Percentiles rank a stretch among this genome's conserved stretches.
Conservation (phyloP, 1,140 invertebrate species). For the Anastatus disparis region DNA sequence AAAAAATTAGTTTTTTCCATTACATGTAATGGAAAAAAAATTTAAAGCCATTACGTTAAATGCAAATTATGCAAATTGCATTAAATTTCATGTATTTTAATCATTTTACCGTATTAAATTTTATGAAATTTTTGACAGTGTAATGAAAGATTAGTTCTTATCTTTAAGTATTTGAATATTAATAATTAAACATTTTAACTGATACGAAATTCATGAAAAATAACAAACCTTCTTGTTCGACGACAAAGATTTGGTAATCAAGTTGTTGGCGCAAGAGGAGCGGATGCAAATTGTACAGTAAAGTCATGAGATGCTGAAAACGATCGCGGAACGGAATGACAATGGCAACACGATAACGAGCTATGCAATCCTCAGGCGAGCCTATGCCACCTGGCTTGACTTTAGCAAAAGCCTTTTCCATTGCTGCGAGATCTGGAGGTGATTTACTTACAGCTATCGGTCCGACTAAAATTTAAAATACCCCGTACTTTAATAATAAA, state of each 20-base stretch:
- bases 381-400: constrained; percentile 80
- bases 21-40: no score
- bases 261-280: constrained; percentile 90
- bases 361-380: constrained; percentile 78
- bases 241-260: constrained; percentile 93
- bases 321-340: constrained; percentile 91
- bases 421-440: constrained; percentile 57
- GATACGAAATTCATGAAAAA: no score
- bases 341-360: constrained; percentile 85
- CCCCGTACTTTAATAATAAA: no score
- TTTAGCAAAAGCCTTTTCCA: constrained; percentile 64
- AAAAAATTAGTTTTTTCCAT: no score
- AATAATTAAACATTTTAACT: no score
- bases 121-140: no score
- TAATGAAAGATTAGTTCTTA: no score
- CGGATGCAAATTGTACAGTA: constrained; percentile 90
- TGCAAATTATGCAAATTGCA: no score
- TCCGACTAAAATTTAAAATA: constrained; percentile 64
- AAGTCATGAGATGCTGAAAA: constrained; percentile 82
- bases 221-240: constrained; percentile 93
- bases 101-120: no score
- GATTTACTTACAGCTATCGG: constrained; percentile 59
- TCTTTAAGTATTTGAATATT: no score
- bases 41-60: no score
- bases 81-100: no score